Base-by-base conservation (phyloP, 2,113 vertebrate genomes). In the Ellobius talpinus region DNA sequence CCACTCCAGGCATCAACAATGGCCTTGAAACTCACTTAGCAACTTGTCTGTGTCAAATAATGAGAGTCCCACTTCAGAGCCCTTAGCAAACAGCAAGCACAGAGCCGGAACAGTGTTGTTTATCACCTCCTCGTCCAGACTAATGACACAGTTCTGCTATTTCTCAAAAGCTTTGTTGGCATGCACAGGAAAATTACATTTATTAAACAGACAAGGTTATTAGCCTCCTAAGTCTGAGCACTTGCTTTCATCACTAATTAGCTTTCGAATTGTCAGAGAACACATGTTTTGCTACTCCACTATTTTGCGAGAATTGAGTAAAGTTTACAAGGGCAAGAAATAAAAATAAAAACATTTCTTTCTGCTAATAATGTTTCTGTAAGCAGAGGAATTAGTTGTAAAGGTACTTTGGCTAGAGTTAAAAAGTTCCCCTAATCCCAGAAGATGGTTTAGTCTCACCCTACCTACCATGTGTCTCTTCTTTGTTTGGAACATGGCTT, bases 1-100 rank as follows among this genome's bases (percentile, higher is more conserved):
- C 86, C 87, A 97, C 96, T 96, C 93, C 81, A 45, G 92, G 88
- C 97, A 96, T 95, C 86, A 96, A 89, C n/a, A 94, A 76, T 94
- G 77, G 90, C 45, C 66, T 93, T 94, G 92, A 96, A 82, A 96
- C 61, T 95, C 96, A 94, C 95, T 97, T 97, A 97, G 92, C 85
- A 76, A 95, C 93, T 96, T 96, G 95, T 97, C 88, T 97, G 8
- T 98, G 94, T 97, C 96, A 97, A 95, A 96, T 96, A 97, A 97
- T 92, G 96, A 97, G 85, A 97, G 85, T 89, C 96, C 81, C 81
- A 92, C 87, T 98, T 94, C 90, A 87, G 50, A 96, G 98, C 96
- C 96, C 95, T 96, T 86, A 96, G 97, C 97, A 97, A 95, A 96
- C 89, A 93, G 90, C 90, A 97, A 95, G 90, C 94, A 93, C 31